Percentiles rank a stretch among this genome's conserved stretches.
These are phyloP conservation scores for Lumbricus terrestris DNA, from an alignment of 2,888 invertebrate genomes.

Conservation along the genomic window DNA sequence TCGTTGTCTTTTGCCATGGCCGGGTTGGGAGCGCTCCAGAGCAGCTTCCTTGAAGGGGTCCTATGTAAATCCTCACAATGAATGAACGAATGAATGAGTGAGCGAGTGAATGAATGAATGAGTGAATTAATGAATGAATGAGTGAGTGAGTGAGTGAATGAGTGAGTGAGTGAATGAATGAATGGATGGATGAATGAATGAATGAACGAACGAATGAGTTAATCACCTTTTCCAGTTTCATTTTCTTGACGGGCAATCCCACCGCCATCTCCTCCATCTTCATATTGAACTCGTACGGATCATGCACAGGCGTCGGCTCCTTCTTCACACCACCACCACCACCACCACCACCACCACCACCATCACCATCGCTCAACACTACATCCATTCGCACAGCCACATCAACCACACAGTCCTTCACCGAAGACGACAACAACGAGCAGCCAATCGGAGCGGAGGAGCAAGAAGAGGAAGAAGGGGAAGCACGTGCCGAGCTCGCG, in stretches of 20 bases:
- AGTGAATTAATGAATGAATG: no score
- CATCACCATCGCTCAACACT: background rate
- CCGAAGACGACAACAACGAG: no score
- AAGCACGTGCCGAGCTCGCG: background rate
- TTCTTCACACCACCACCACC: conserved; percentile 25
- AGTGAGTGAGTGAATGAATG: no score
- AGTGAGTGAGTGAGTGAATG: no score
- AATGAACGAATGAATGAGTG: no score
- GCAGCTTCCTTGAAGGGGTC: no score
- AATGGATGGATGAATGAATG: no score
- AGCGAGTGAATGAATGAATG: no score
- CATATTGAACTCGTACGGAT: conserved; percentile 39
- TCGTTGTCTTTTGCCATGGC: no score
- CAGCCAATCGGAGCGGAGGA: background rate
- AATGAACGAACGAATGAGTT: no score
- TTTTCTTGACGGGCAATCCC: conserved; percentile 33
- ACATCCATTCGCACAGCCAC: background rate
- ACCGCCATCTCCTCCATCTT: conserved; percentile 30
- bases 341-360: background rate
- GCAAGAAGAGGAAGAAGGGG: background rate
- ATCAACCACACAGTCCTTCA: background rate
- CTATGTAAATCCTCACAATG: no score
- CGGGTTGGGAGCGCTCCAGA: no score
- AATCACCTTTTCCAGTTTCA: conserved; percentile 34
- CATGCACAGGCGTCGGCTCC: conserved; percentile 15